A percentile compares a stretch with the other conserved stretches of the same genome.
These are phyloP conservation scores for Eumerus sabulonum DNA, from an alignment of 2,888 invertebrate species.

Conservation along the genomic window DNA sequence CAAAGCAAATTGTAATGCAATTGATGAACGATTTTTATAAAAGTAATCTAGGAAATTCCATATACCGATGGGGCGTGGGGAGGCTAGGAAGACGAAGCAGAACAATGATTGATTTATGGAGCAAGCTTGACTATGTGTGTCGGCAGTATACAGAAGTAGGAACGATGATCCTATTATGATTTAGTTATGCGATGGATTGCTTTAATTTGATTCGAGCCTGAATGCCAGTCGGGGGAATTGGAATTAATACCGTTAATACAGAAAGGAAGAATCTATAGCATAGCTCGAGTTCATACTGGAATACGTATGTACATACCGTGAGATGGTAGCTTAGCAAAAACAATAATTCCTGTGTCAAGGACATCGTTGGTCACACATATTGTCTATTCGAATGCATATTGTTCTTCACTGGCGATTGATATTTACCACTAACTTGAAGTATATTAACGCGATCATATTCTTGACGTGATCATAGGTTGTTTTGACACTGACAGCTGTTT, in stretches of 20 bases:
- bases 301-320: too few relatives aligned
- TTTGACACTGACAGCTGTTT: too few relatives aligned
- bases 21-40: constrained; percentile 63
- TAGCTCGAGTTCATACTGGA: constrained; percentile 3
- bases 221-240: constrained; percentile 9
- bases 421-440: too few relatives aligned
- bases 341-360: too few relatives aligned
- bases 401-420: too few relatives aligned
- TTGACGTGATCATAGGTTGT: too few relatives aligned
- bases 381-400: too few relatives aligned
- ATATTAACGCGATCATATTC: too few relatives aligned
- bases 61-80: constrained; percentile 18
- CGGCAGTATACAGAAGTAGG: constrained; percentile 16
- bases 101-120: constrained; percentile 68
- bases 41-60: constrained; percentile 60
- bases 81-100: constrained; percentile 14
- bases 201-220: constrained; percentile 48
- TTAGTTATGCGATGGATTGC: constrained; percentile 62
- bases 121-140: constrained; percentile 37
- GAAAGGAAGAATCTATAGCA: too few relatives aligned
- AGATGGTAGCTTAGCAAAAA: too few relatives aligned
- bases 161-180: constrained; percentile 64
- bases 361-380: too few relatives aligned
- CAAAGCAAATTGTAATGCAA: constrained; percentile 66
- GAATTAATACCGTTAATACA: constrained; percentile 24